Base-by-base conservation (phyloP, 2,888 invertebrate species). In the Cheiracanthium punctorium region DNA sequence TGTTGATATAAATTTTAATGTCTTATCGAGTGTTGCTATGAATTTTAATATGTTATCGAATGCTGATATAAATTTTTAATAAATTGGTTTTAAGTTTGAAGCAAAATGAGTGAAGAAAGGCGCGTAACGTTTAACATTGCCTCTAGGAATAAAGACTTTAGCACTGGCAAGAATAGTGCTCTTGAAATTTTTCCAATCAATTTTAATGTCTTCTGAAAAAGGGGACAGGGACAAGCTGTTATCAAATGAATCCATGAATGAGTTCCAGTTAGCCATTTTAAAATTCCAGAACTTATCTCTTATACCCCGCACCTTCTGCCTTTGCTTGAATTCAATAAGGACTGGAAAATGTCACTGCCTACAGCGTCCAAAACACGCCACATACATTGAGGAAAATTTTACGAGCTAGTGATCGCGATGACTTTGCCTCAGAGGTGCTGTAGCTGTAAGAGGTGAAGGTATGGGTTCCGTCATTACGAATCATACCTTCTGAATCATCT, bases 371-470 rank as follows among this genome's bases (percentile, higher is more conserved):
- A 67, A n/a, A n/a, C n/a, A n/a, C n/a, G 64, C 48, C 32, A 67
- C 10, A n/a, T 30, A 29, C 48, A 74, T 43, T 43, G 67, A 43
- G 67, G 20, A 67, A 33, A 75, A 0, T 28, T 33, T 58, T 20
- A 12, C 20, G 58, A 58, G 20, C 33, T 20, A 24, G 41, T 32
- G 24, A 74, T 64, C 14, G 58, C 41, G 8, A 41, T 75, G 29
- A 32, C 41, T 29, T 14, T 33, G 64, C 41, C 17, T 65, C 65
- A 37, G 37, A 75, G 28, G 64, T 64, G 37, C 28, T 12, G 37
- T 75, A 75, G 65, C 75, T 76, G n/a, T 67, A 65, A 43, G 65
- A 76, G n/a, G 37, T 7, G 37, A 37, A 67, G 67, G 41, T 67
- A 41, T 65, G 67, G 28, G 76, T 67, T 7, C 67, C 67, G 41